Evolutionary conservation across 35 echinoderm and acorn worm species (phyloP).

Genomic region (Lytechinus variegatus): DNA sequence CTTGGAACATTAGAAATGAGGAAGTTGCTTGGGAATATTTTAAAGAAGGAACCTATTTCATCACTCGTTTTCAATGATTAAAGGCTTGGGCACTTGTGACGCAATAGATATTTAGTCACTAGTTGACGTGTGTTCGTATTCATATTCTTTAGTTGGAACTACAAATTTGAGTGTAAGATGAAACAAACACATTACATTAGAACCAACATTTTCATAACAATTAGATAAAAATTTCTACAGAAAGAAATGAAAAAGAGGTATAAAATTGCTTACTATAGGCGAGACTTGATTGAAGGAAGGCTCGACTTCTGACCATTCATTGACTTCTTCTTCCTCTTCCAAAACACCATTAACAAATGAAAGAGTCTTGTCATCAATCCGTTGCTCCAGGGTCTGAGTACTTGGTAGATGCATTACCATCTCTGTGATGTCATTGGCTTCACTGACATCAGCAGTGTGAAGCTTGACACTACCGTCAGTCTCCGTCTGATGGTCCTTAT

Average conservation of each 20-base stretch:
- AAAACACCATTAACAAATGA: constrained; percentile 79
- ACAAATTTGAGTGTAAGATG: no score
- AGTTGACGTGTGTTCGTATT: no score
- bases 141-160: no score
- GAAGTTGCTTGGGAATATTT: no score
- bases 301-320: constrained; percentile 57
- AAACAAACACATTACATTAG: no score
- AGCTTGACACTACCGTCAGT: constrained; percentile 51
- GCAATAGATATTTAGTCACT: no score
- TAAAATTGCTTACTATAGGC: background rate
- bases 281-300: constrained; percentile 3
- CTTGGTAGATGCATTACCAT: constrained; percentile 87
- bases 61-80: no score
- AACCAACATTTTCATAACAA: no score
- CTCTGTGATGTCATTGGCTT: constrained; percentile 79
- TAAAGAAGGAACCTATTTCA: no score
- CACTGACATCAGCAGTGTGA: constrained; percentile 76
- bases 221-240: no score
- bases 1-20: no score
- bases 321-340: constrained; percentile 68
- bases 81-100: no score
- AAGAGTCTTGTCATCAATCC: constrained; percentile 77
- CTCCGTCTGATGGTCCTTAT: background rate
- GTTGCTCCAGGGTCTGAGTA: constrained; percentile 77
- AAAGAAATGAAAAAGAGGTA: background rate